Percentiles rank a stretch among this genome's conserved stretches.
Conservation (phyloP, 2,113 vertebrate genomes). For the Lagopus muta region DNA sequence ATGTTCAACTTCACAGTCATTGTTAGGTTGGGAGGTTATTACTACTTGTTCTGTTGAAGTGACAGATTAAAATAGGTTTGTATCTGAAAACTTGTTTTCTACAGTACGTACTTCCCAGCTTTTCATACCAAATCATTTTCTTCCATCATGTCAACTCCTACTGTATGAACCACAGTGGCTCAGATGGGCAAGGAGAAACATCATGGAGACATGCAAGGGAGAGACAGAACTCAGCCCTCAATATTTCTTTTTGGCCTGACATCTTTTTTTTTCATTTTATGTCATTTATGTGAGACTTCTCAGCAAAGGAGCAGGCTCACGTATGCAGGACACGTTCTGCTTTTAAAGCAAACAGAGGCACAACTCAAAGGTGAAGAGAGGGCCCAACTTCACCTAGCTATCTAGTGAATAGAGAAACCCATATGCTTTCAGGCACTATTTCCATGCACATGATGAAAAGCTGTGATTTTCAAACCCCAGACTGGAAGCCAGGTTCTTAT, state of each 20-base stretch:
- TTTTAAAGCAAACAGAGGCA: conserved; percentile 3
- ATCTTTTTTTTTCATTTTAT: not conserved
- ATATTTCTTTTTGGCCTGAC: not conserved
- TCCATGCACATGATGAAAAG: not conserved
- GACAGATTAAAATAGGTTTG: conserved; percentile 53
- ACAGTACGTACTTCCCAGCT: not conserved
- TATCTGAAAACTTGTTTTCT: conserved; percentile 49
- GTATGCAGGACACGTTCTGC: rapidly evolving
- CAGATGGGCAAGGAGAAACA: not conserved
- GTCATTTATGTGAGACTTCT: not conserved
- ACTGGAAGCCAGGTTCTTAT: not conserved
- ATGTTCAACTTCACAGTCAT: conserved; percentile 72
- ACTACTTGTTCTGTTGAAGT: conserved; percentile 54
- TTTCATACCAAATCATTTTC: not conserved
- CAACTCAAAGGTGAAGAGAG: not conserved
- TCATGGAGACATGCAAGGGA: not conserved
- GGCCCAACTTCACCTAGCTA: not conserved
- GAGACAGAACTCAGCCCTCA: not conserved
- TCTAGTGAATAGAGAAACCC: not conserved
- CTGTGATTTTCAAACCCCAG: not conserved
- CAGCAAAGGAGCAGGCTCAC: rapidly evolving
- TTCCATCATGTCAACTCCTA: not conserved
- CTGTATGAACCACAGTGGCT: not conserved
- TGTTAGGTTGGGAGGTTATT: conserved; percentile 63
- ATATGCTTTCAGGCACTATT: not conserved